Evolutionary conservation across 1,140 invertebrate species (phyloP).

Genomic region (Pogonus chalceus): DNA sequence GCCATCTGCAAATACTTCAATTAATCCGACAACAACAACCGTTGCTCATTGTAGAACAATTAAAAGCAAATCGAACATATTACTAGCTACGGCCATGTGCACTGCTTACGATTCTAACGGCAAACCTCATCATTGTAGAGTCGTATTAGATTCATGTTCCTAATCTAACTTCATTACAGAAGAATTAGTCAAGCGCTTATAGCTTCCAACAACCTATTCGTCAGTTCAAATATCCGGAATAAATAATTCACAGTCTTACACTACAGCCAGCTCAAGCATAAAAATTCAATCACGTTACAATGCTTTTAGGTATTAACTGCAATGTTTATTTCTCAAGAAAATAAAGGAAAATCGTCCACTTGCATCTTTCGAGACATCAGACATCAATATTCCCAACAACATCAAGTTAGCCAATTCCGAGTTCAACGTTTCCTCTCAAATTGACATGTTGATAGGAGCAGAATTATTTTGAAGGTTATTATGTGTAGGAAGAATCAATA

Average conservation of each 20-base stretch:
- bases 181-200: conserved; percentile 9
- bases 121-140: conserved; percentile 7
- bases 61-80: neutral
- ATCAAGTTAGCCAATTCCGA: conserved; percentile 2
- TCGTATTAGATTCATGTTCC: conserved; percentile 10
- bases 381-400: neutral
- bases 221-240: neutral
- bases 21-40: neutral
- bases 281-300: conserved; percentile 2
- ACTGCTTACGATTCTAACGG: conserved; percentile 2
- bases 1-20: neutral
- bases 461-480: conserved; percentile 6
- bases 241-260: neutral
- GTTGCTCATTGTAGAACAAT: neutral
- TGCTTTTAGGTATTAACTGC: neutral
- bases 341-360: neutral
- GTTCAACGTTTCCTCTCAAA: neutral
- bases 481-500: neutral
- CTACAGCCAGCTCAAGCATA: neutral
- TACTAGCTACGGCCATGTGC: conserved; percentile 11
- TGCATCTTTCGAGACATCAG: conserved; percentile 1
- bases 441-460: conserved; percentile 7
- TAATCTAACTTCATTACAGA: conserved; percentile 14
- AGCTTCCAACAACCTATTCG: neutral
- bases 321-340: conserved; percentile 2